A percentile compares a stretch with the other conserved stretches of the same genome.
phyloP scores from a whole-genome alignment of 2,113 vertebrate species.

The Bubo blakistoni region DNA sequence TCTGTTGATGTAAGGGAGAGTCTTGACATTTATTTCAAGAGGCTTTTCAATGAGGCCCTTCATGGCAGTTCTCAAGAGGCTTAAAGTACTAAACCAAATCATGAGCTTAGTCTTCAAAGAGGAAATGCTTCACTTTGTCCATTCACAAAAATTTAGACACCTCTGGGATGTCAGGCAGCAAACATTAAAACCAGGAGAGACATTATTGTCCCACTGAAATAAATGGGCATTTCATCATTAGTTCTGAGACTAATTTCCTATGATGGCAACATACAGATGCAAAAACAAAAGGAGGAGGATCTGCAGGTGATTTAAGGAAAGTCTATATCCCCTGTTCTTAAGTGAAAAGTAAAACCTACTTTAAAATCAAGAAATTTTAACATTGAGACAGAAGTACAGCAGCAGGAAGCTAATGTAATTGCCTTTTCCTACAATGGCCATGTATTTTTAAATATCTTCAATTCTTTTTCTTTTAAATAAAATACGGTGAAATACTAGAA shows the following conservation, averaged over 20 bases:
- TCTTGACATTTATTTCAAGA: neutral
- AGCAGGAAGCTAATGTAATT: slow-evolving; percentile 10
- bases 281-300: neutral
- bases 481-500: slow-evolving; percentile 36
- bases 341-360: neutral
- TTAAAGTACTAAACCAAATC: neutral
- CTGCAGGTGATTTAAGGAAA: neutral
- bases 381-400: neutral
- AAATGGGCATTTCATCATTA: neutral
- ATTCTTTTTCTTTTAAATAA: slow-evolving; percentile 46
- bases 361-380: neutral
- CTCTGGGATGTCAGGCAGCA: neutral
- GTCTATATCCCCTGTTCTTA: neutral
- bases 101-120: neutral
- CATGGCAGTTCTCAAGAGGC: neutral
- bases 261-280: neutral
- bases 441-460: slow-evolving; percentile 49
- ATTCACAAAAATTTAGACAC: neutral
- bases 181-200: neutral
- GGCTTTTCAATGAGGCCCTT: neutral
- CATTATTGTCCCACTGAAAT: neutral
- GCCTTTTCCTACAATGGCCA: neutral
- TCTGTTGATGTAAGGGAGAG: neutral
- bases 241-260: neutral
- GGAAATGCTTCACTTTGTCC: neutral